Conservation (phyloP, 2,113 vertebrate species). For the Corythornis madagascariensis region DNA sequence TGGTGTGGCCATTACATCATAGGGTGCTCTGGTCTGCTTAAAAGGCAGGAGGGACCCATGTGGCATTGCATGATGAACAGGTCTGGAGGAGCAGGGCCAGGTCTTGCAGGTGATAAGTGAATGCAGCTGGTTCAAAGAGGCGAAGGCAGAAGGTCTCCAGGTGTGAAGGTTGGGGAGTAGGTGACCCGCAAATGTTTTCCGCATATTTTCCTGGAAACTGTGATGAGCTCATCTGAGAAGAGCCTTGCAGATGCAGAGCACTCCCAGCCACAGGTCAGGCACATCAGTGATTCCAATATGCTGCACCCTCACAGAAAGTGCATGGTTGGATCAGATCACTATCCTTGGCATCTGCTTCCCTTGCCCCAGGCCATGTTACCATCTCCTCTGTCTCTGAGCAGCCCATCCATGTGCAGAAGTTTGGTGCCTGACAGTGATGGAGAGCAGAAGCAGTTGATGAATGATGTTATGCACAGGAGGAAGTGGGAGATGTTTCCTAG, state of each 20-base stretch:
- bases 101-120: not conserved
- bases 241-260: not conserved
- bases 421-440: not conserved
- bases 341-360: not conserved
- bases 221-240: not conserved
- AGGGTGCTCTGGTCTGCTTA: not conserved
- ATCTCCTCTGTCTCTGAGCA: not conserved
- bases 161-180: not conserved
- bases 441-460: not conserved
- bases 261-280: not conserved
- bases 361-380: rapidly evolving
- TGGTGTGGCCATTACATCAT: rapidly evolving
- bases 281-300: not conserved
- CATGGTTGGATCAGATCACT: not conserved
- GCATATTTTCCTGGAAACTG: not conserved
- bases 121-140: not conserved
- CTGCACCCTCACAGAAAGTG: not conserved
- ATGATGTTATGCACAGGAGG: rapidly evolving
- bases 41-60: not conserved
- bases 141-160: conserved; percentile 6
- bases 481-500: not conserved
- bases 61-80: rapidly evolving
- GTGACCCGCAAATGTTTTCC: not conserved
- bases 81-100: not conserved
- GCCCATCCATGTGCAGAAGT: not conserved